These are phyloP conservation scores for Eupsilia transversa DNA, from an alignment of 2,888 invertebrate species.

Conservation along the genomic window DNA sequence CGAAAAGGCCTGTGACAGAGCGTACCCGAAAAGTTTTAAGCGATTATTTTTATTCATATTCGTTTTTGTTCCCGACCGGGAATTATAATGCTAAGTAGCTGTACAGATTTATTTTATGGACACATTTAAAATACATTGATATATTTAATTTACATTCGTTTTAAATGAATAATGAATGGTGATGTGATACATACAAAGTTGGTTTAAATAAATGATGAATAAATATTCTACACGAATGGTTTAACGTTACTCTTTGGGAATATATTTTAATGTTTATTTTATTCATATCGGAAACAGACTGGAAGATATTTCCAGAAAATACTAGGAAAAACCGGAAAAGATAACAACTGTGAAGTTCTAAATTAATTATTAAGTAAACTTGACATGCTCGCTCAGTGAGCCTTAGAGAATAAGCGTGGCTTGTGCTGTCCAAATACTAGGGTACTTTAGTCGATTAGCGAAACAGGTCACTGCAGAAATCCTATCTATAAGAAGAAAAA, in stretches of 20 bases:
- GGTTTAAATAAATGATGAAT: conserved; percentile 37
- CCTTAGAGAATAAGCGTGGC: background rate
- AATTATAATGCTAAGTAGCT: conserved; percentile 60
- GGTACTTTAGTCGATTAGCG: background rate
- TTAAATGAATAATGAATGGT: conserved; percentile 30
- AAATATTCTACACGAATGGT: conserved; percentile 35
- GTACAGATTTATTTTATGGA: conserved; percentile 44
- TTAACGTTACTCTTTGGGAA: conserved; percentile 4
- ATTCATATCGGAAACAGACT: conserved; percentile 5
- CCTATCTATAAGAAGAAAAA: background rate
- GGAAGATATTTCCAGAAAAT: background rate
- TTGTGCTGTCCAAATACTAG: too few relatives aligned
- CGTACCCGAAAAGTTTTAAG: conserved; percentile 68
- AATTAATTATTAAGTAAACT: background rate
- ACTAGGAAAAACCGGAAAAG: background rate
- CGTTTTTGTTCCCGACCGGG: conserved; percentile 56
- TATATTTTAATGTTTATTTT: conserved; percentile 27
- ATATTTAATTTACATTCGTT: conserved; percentile 42
- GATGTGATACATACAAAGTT: conserved; percentile 27
- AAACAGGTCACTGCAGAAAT: background rate
- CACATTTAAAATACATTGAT: conserved; percentile 48
- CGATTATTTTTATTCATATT: conserved; percentile 69
- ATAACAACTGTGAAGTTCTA: background rate
- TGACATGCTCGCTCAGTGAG: background rate
- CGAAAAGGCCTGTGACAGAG: conserved; percentile 71